Percentiles rank a stretch among this genome's conserved stretches.
These are phyloP conservation scores for Miichthys miiuy DNA, from an alignment of 2,797 vertebrate genomes.

Conservation along the genomic window DNA sequence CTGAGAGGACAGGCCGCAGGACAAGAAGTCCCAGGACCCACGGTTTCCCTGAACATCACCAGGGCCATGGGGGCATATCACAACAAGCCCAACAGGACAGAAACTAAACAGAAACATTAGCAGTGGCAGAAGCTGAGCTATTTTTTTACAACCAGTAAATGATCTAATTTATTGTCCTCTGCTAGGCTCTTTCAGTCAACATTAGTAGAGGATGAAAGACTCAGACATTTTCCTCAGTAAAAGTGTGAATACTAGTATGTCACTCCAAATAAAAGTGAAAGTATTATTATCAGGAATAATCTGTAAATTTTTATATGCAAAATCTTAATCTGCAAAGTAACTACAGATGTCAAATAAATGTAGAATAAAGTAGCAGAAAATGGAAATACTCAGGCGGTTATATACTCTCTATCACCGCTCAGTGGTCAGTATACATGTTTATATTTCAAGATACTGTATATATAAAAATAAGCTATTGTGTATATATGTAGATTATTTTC, in stretches of 20 bases:
- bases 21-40: constrained; percentile 43
- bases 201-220: not conserved
- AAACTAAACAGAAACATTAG: not conserved
- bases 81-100: constrained; percentile 6
- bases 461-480: too few species aligned
- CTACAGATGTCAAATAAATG: too few species aligned
- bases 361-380: too few species aligned
- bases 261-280: too few species aligned
- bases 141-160: not conserved
- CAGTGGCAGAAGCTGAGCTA: not conserved
- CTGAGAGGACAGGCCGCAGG: constrained; percentile 24
- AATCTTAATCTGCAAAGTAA: too few species aligned
- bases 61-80: not conserved
- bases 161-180: not conserved
- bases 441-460: not conserved
- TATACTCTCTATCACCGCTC: not conserved
- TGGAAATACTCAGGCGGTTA: not conserved
- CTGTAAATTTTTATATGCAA: too few species aligned
- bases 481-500: not conserved
- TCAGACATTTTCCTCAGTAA: not conserved
- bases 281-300: too few species aligned
- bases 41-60: constrained; percentile 26
- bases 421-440: not conserved
- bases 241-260: not conserved
- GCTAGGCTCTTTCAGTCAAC: not conserved